A percentile compares a stretch with the other conserved stretches of the same genome.
phyloP scores from a whole-genome alignment of 2,888 invertebrate species.

The Acanthosoma haemorrhoidale region DNA sequence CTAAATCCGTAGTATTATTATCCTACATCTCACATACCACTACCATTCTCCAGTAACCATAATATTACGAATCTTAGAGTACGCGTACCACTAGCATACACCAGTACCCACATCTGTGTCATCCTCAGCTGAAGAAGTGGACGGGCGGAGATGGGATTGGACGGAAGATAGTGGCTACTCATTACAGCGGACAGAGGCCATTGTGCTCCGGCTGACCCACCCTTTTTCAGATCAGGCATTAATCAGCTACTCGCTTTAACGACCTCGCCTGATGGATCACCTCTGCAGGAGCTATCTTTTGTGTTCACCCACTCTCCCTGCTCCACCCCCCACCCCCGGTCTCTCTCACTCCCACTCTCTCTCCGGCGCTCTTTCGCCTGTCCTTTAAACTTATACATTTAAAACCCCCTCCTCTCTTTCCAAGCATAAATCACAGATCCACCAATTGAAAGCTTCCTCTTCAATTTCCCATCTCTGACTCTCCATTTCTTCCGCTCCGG shows the following conservation, averaged over 20 bases:
- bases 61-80: too few species aligned
- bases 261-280: neutral
- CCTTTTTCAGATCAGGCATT: conserved; percentile 1
- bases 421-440: neutral
- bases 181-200: neutral
- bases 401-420: neutral
- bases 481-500: neutral
- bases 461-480: neutral
- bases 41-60: too few species aligned
- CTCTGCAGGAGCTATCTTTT: too few species aligned
- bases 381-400: conserved; percentile 1
- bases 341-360: too few species aligned
- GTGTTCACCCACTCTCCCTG: neutral
- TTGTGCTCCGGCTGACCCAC: neutral
- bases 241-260: neutral
- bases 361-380: too few species aligned
- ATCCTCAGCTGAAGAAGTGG: too few species aligned
- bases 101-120: too few species aligned
- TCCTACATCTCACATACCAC: too few species aligned
- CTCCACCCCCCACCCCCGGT: neutral
- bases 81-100: too few species aligned
- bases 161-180: too few species aligned
- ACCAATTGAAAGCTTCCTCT: neutral
- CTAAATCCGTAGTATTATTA: too few species aligned
- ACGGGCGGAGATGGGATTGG: too few species aligned